A percentile compares a stretch with the other conserved stretches of the same genome.
These are phyloP conservation scores for Austrofundulus limnaeus DNA, from an alignment of 2,113 vertebrate species.

Conservation along the genomic window DNA sequence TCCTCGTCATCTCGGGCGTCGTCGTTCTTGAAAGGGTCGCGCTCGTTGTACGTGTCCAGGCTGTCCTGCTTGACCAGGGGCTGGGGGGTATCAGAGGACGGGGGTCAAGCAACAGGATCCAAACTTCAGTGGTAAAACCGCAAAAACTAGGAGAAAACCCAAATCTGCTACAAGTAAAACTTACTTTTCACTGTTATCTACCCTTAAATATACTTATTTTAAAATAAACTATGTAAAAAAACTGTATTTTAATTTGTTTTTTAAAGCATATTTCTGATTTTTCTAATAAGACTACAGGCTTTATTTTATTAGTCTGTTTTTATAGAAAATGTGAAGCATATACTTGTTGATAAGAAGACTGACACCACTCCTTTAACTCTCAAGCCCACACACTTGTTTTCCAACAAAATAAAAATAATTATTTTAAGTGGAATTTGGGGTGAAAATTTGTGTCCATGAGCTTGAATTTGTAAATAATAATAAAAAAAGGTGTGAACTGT, in stretches of 20 bases:
- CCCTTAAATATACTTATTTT: too few species aligned
- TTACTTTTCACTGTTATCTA: too few species aligned
- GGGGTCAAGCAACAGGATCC: background rate
- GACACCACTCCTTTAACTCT: background rate
- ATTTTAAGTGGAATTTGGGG: background rate
- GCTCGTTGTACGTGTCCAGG: slow-evolving; percentile 94
- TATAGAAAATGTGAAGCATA: background rate
- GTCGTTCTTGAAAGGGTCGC: slow-evolving; percentile 95
- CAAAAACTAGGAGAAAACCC: too few species aligned
- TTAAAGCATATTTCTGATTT: too few species aligned
- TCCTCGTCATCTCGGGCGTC: slow-evolving; percentile 89
- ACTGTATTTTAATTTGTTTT: too few species aligned
- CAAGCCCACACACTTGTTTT: background rate
- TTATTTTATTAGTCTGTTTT: background rate
- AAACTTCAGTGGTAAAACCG: too few species aligned
- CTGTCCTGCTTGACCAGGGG: slow-evolving; percentile 96
- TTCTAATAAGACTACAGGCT: too few species aligned
- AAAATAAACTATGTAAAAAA: background rate
- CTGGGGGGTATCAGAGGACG: slow-evolving; percentile 66
- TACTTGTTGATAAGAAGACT: background rate
- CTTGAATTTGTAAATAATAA: background rate
- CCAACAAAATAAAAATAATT: background rate
- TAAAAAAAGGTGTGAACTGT: background rate
- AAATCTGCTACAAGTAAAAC: too few species aligned
- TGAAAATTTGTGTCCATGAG: too few species aligned